phyloP scores from a whole-genome alignment of 2,888 invertebrate genomes.

The Resseliella maxima region DNA sequence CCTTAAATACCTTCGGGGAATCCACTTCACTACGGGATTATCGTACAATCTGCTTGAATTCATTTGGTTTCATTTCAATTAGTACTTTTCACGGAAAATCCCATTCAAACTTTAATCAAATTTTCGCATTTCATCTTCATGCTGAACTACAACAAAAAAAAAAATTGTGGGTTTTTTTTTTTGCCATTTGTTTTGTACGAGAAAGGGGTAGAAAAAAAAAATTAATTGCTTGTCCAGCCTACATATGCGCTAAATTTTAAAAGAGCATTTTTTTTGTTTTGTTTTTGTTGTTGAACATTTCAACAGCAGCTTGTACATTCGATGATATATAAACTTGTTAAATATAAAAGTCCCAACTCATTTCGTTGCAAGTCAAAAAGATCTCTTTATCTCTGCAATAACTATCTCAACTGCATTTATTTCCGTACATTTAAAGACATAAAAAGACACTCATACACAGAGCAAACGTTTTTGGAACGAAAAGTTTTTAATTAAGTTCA shows the following conservation, averaged over 20 bases:
- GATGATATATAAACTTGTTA: neutral
- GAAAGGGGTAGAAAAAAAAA: too few species aligned
- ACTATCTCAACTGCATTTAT: neutral
- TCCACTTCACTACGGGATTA: neutral
- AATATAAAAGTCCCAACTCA: neutral
- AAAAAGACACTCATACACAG: too few species aligned
- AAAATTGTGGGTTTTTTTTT: too few species aligned
- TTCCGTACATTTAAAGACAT: neutral
- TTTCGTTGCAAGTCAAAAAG: neutral
- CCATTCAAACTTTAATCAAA: slow-evolving; percentile 34
- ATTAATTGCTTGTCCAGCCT: too few species aligned
- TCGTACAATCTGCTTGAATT: neutral
- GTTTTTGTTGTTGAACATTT: too few species aligned
- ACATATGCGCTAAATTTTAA: too few species aligned
- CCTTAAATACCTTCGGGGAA: neutral
- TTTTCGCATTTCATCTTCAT: neutral
- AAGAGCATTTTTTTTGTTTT: too few species aligned
- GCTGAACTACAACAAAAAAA: too few species aligned
- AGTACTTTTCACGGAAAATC: neutral
- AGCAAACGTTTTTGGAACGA: neutral
- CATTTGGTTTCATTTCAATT: slow-evolving; percentile 5
- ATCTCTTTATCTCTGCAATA: neutral
- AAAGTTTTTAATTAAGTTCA: slow-evolving; percentile 42
- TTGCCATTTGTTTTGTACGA: neutral
- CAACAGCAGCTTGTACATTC: neutral